These are phyloP conservation scores for Paracentrotus lividus DNA, from an alignment of 53 echinoderm and acorn worm genomes.

Conservation along the genomic window DNA sequence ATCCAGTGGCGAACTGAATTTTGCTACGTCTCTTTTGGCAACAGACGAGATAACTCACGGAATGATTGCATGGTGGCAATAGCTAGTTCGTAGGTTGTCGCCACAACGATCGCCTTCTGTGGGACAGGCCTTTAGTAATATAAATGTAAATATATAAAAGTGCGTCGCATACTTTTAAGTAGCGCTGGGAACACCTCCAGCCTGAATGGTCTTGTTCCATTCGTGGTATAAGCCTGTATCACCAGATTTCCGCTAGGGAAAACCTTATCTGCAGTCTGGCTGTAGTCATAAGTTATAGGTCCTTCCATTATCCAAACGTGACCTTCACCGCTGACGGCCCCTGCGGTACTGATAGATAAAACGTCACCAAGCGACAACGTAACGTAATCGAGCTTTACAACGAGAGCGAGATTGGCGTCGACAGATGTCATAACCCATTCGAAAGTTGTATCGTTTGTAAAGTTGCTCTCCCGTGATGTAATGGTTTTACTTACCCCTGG, in stretches of 20 bases:
- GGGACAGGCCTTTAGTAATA: too few species aligned
- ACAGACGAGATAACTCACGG: too few species aligned
- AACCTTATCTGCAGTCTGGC: slow-evolving; percentile 32
- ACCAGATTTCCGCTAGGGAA: slow-evolving; percentile 28
- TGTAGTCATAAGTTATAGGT: neutral
- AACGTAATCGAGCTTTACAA: slow-evolving; percentile 6
- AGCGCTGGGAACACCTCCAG: neutral
- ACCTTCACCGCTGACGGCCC: neutral
- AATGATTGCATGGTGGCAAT: too few species aligned
- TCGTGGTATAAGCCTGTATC: neutral
- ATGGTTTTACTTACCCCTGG: neutral
- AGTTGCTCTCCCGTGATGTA: too few species aligned
- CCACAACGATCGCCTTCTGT: too few species aligned
- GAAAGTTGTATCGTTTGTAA: neutral
- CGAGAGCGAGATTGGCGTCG: neutral
- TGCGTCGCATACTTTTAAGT: too few species aligned
- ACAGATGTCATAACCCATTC: neutral
- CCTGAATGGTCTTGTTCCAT: neutral
- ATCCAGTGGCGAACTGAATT: too few species aligned
- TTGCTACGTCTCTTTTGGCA: too few species aligned
- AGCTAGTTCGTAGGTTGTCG: too few species aligned
- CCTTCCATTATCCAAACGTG: slow-evolving; percentile 6
- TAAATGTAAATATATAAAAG: too few species aligned
- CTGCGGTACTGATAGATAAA: neutral
- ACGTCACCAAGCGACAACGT: neutral